Evolutionary conservation across 1,140 invertebrate genomes (phyloP).

Genomic region (Pogonus chalceus): DNA sequence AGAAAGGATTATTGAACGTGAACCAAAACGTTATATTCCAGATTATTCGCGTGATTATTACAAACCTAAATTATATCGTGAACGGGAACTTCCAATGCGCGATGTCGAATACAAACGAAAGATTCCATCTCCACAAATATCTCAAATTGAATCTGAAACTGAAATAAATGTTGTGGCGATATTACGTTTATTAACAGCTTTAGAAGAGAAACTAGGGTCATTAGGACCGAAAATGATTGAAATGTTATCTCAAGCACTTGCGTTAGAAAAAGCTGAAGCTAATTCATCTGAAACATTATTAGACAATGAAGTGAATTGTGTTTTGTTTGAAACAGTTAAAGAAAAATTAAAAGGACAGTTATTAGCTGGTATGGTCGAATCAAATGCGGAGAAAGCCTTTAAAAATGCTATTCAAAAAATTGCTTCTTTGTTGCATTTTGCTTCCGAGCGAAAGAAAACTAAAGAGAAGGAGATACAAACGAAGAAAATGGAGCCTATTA

Average conservation of each 20-base stretch:
- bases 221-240: slow-evolving; percentile 66
- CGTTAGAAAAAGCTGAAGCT: slow-evolving; percentile 61
- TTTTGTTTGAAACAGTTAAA: slow-evolving; percentile 71
- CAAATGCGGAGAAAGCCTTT: slow-evolving; percentile 49
- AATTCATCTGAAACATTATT: slow-evolving; percentile 66
- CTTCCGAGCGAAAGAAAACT: slow-evolving; percentile 41
- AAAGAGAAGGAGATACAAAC: slow-evolving; percentile 35
- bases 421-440: slow-evolving; percentile 54
- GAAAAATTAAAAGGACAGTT: slow-evolving; percentile 75
- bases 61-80: background rate
- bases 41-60: background rate
- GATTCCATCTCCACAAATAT: slow-evolving; percentile 11
- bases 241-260: slow-evolving; percentile 58
- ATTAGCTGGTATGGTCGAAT: slow-evolving; percentile 61
- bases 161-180: slow-evolving; percentile 55
- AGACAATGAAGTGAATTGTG: slow-evolving; percentile 55
- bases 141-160: slow-evolving; percentile 27
- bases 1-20: slow-evolving; percentile 5
- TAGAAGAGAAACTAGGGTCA: slow-evolving; percentile 71
- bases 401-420: slow-evolving; percentile 53
- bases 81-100: background rate
- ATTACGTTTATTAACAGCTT: slow-evolving; percentile 59
- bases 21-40: background rate
- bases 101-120: slow-evolving; percentile 25
- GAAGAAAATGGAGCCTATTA: slow-evolving; percentile 39